These are phyloP conservation scores for Limnodromus scolopaceus DNA, from an alignment of 2,797 vertebrate species.

Conservation along the genomic window DNA sequence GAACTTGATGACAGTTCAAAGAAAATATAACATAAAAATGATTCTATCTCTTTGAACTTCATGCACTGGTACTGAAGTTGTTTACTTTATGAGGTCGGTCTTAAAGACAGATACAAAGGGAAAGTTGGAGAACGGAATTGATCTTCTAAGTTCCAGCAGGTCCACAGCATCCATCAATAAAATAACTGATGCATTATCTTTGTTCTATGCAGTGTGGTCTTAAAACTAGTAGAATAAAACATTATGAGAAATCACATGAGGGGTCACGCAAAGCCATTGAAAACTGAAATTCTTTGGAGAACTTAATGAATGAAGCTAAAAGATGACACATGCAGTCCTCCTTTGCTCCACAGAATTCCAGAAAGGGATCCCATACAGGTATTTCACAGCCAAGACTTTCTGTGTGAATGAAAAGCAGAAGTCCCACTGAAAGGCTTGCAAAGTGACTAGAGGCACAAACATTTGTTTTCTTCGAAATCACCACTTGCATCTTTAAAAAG, in stretches of 20 bases:
- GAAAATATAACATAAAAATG: not conserved
- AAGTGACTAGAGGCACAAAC: not conserved
- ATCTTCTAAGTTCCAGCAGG: not conserved
- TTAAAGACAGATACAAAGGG: constrained; percentile 18
- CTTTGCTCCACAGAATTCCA: not conserved
- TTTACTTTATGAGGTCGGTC: not conserved
- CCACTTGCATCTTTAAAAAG: not conserved
- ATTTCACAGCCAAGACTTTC: not conserved
- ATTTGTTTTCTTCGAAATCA: not conserved
- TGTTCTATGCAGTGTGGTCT: not conserved
- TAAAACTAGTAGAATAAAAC: not conserved
- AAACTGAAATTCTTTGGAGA: not conserved
- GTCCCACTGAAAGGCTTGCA: not conserved
- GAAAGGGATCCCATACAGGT: not conserved
- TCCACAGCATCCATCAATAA: constrained; percentile 3
- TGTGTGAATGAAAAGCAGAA: not conserved
- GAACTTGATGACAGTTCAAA: not conserved
- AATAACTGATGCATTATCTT: not conserved
- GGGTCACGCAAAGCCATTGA: not conserved
- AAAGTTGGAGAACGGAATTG: not conserved
- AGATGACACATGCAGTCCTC: not conserved
- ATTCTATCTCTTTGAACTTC: not conserved
- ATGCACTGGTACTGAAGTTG: not conserved
- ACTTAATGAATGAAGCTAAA: not conserved
- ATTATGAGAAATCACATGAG: not conserved